Evolutionary conservation across 2,797 vertebrate genomes (phyloP), one percentile per base, ranked within the genome.

Genomic region (Chrosomus eos): DNA sequence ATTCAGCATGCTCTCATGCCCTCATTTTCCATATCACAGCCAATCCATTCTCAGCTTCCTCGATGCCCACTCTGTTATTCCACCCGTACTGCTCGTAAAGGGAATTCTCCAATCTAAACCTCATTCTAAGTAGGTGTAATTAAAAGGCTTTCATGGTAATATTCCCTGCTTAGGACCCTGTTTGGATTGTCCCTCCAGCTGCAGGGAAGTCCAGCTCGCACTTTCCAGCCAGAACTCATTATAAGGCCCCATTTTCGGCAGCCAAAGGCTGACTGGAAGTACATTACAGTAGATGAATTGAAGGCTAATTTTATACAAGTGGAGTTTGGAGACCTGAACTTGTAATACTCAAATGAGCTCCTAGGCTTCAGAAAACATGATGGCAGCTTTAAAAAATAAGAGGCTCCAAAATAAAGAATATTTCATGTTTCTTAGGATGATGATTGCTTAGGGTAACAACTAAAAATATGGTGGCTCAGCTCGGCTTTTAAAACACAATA

Each of bases 111-210:
- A 45, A 80, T 78, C 48, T 85, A 87, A 82, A 78, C 66, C 79
- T 78, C 66, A 58, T 77, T 70, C 21, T 70, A 78, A 85, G 33
- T 53, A 83, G 28, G 66, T 68, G 64, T 82, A 88, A 87, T 75
- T 75, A 71, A 87, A 85, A 87, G 19, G 53, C 78, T 80, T 82
- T 79, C 51, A 58, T 85, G 66, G 18, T 53, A 76, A 66, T 87
- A 82, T 76, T 73, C 53, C 75, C 45, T 78, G 74, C 45, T 66
- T 26, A 79, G 70, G 21, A 62, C 64, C 62, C 48, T 58, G 78
- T 36, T 71, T 70, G 33, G n/a, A 71, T 79, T 81, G 62, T 55
- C 31, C 70, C 43, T 77, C 23, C 31, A 33, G 45, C 31, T 43
- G 53, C 68, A 83, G 79, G 26, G 11, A 67, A 66, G 78, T 75